Evolutionary conservation across 2,797 vertebrate species (phyloP), one percentile per base, ranked within the genome.

Genomic region (Halcyon chelicuti): DNA sequence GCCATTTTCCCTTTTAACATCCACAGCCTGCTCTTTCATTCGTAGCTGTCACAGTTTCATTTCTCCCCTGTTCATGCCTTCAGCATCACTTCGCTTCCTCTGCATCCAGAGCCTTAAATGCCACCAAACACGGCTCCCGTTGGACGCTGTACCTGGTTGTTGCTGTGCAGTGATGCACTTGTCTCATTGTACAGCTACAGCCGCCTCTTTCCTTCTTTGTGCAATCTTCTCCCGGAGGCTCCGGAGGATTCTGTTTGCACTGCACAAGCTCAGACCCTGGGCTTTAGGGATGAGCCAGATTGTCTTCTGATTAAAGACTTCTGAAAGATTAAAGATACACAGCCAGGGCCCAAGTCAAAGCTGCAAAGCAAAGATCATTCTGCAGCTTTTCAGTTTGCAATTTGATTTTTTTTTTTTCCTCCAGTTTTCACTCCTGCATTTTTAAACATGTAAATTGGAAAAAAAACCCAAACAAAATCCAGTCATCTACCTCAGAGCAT

Each of bases 301-400:
- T 96, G 95, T 65, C 91, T 91, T 79, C 85, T 93, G 93, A 95
- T 95, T 97, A 97, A 95, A 95, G 93, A 93, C 85, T 94, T 86
- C 58, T 40, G 72, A 72, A 95, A 95, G 95, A 95, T 94, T 94
- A 95, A 97, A 95, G 94, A 91, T 39, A 91, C 91, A 74, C 91
- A 94, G 68, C 65, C 79, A 8, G 82, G 76, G 76, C 79, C 75
- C 80, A 58, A 94, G 95, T 58, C 85, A 91, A 93, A 95, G 91
- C 91, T 67, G 61, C 91, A 96, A 91, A 97, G 91, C 85, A 96
- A 97, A 96, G 93, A 97, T 91, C 91, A 86, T 72, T 55, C 90
- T 49, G 72, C 85, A 88, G 57, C 85, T 95, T 91, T 22, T 42
- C 61, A 9, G 35, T 63, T 23, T 80, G 81, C 35, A 49, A 31